Base-by-base conservation (phyloP, 2,113 vertebrate genomes). In the Otis tarda region DNA sequence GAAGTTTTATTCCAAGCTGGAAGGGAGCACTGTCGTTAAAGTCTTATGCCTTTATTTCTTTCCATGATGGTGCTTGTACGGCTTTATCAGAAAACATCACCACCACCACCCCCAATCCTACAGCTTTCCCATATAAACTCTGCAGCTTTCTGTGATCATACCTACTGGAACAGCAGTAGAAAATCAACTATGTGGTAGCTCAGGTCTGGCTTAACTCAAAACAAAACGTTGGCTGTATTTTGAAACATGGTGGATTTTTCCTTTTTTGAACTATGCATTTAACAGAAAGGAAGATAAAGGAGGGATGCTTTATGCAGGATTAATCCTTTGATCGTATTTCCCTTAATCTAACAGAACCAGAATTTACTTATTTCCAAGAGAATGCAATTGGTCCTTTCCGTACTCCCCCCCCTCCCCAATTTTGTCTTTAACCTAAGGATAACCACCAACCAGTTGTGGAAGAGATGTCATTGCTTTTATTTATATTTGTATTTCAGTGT, bases 321-420 rank as follows among this genome's bases (percentile, higher is more conserved):
- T 56, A 55, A 35, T 87, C 90, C 30, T 27, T 56, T 60, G 23
- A 20, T 88, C 8, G 1, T 43, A 35, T 69, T 83, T 83, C 71
- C 30, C 24, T 69, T 64, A 79, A 64, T 49, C 70, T 63, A 63
- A 64, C 18, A 33, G 45, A 75, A 55, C 28, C 71, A 49, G 31
- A 88, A 68, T 7, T 68, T 71, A n/a, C 7, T 13, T n/a, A 10
- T 88, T 91, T 73, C 65, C 23, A 87, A 39, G 39, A 74, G 23
- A 73, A 83, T 43, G 24, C 12, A 45, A 3, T 24, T 79, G 35
- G 28, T 83, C 15, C 30, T 90, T 93, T 55, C 35, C 39, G 3
- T 71, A 18, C 33, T 69, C 4, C 7, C 20, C 8, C 6, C 7
- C 23, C 7, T 6, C 31, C 21, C 2, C n/a, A n/a, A 0, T 82